Percentiles rank a stretch among this genome's conserved stretches.
phyloP scores from a whole-genome alignment of 2,888 invertebrate genomes.

The Notocelia uddmanniana region DNA sequence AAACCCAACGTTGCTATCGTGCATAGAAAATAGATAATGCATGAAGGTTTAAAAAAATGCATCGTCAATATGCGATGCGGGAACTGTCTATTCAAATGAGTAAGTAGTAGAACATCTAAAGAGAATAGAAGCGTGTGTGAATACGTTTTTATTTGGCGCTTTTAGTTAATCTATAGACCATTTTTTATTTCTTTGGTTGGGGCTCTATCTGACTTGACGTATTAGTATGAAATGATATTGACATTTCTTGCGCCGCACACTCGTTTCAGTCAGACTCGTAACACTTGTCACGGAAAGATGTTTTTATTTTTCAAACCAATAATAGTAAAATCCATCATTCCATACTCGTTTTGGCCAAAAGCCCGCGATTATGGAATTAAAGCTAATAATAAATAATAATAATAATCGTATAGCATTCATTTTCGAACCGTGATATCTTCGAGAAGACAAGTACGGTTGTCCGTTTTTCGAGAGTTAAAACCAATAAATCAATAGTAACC shows the following conservation, averaged over 20 bases:
- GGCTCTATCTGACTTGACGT: not conserved
- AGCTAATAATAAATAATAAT: no score
- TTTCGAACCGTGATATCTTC: no score
- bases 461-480: no score
- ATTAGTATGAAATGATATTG: not conserved
- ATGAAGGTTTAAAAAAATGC: conserved; percentile 16
- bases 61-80: conserved; percentile 19
- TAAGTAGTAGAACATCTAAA: not conserved
- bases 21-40: not conserved
- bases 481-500: no score
- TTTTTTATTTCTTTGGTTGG: not conserved
- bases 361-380: no score
- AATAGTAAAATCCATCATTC: no score
- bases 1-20: not conserved
- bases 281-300: not conserved
- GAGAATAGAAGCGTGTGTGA: conserved; percentile 17
- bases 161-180: not conserved
- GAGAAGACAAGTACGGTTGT: no score
- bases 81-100: conserved; percentile 16
- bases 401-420: no score
- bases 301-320: not conserved
- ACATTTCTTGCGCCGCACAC: no score
- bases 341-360: no score
- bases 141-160: not conserved
- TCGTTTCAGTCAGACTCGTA: not conserved